These are phyloP conservation scores for Oreocharis arfaki DNA, from an alignment of 2,113 vertebrate species.

Conservation along the genomic window DNA sequence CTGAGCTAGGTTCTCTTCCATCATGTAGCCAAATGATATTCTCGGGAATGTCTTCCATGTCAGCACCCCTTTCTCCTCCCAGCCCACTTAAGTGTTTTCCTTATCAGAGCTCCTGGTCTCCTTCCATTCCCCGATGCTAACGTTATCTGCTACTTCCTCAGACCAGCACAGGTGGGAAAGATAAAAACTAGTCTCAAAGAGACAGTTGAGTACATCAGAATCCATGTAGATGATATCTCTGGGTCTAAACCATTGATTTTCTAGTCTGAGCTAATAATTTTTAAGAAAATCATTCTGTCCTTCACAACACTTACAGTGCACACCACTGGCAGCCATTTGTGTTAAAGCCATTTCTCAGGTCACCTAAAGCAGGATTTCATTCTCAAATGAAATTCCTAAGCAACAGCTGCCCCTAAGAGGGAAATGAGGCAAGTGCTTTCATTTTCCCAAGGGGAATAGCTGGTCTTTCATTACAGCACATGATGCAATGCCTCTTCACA, in stretches of 20 bases:
- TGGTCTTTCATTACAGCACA: constrained; percentile 8
- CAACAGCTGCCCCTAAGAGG: constrained; percentile 9
- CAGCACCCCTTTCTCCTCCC: background rate
- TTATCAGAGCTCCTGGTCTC: background rate
- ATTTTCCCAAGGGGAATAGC: constrained; percentile 2
- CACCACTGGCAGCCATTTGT: background rate
- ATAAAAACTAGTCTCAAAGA: background rate
- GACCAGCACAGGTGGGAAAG: background rate
- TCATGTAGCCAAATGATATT: background rate
- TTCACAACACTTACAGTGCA: background rate
- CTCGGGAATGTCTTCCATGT: background rate
- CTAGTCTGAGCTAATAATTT: background rate
- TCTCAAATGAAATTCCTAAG: constrained; percentile 23
- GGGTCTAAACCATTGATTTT: background rate
- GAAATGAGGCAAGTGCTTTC: constrained; percentile 30
- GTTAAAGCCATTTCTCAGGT: background rate
- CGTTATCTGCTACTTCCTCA: background rate
- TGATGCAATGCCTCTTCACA: constrained; percentile 26
- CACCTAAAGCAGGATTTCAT: background rate
- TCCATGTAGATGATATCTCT: accelerated
- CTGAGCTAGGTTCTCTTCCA: background rate
- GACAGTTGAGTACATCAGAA: background rate
- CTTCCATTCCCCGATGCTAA: background rate
- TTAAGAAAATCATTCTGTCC: background rate
- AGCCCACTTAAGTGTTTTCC: background rate